Percentiles rank a stretch among this genome's conserved stretches.
These are phyloP conservation scores for Tapirus terrestris DNA, from an alignment of 2,113 vertebrate species.

Conservation along the genomic window DNA sequence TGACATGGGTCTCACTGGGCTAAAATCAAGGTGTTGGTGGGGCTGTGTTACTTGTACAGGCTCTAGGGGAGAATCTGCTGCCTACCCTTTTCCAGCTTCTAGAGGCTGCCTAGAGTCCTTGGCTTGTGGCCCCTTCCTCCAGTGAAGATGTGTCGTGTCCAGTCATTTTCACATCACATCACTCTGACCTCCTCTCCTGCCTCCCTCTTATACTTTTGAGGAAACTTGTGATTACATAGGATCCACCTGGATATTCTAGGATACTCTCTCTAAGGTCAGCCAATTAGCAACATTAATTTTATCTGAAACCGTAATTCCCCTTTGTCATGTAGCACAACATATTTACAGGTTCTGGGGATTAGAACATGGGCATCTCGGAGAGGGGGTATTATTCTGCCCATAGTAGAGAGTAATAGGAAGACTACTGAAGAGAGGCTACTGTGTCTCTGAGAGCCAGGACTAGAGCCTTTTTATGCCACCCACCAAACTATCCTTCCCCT, in stretches of 20 bases:
- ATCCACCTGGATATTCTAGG: background rate
- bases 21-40: background rate
- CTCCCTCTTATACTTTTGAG: background rate
- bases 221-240: background rate
- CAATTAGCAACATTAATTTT: background rate
- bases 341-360: background rate
- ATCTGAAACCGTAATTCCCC: background rate
- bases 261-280: background rate
- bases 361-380: background rate
- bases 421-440: background rate
- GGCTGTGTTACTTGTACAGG: background rate
- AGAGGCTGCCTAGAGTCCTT: background rate
- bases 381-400: background rate
- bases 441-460: background rate
- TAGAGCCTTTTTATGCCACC: background rate
- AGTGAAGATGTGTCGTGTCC: accelerated
- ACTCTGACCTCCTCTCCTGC: background rate
- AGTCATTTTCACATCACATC: background rate
- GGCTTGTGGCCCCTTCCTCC: background rate
- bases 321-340: background rate
- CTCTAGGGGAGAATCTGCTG: background rate
- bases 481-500: background rate
- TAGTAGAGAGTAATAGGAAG: background rate
- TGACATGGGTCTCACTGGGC: background rate
- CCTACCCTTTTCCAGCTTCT: background rate